Evolutionary conservation across 2,113 vertebrate species (phyloP).

Genomic region (Ploceus nigricollis): DNA sequence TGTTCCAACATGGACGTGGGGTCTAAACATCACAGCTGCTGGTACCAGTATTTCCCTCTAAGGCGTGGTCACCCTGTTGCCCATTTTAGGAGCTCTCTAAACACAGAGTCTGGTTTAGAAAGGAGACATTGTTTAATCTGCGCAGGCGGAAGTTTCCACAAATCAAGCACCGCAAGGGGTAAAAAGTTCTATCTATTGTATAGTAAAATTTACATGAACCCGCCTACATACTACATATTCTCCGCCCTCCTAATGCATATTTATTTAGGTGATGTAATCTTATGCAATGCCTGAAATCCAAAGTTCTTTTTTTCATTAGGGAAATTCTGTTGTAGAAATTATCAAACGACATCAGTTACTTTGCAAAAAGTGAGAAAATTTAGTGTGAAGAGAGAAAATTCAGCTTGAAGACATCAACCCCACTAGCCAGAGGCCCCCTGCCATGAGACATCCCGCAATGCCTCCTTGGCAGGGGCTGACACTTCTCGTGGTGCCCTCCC

Average conservation of each 20-base stretch:
- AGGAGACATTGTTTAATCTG: neutral
- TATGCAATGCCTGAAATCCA: neutral
- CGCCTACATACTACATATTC: neutral
- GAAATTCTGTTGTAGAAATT: neutral
- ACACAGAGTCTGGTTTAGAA: neutral
- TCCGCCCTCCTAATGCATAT: neutral
- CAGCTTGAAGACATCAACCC: neutral
- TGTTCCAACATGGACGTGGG: neutral
- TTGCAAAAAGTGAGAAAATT: neutral
- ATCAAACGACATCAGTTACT: neutral
- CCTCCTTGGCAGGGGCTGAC: neutral
- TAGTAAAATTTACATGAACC: neutral
- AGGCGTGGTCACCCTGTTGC: neutral
- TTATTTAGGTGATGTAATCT: neutral
- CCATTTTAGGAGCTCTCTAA: neutral
- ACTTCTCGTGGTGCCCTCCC: neutral
- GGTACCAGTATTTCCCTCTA: neutral
- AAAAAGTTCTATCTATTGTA: neutral
- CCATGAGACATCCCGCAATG: neutral
- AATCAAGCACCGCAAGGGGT: neutral
- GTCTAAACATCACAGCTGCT: neutral
- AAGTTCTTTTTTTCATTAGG: neutral
- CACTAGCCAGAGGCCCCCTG: neutral
- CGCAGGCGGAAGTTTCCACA: rapidly evolving
- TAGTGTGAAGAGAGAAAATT: neutral